Evolutionary conservation across 2,888 invertebrate genomes (phyloP), one percentile per base, ranked within the genome.

Genomic region (Heliconius aoede): DNA sequence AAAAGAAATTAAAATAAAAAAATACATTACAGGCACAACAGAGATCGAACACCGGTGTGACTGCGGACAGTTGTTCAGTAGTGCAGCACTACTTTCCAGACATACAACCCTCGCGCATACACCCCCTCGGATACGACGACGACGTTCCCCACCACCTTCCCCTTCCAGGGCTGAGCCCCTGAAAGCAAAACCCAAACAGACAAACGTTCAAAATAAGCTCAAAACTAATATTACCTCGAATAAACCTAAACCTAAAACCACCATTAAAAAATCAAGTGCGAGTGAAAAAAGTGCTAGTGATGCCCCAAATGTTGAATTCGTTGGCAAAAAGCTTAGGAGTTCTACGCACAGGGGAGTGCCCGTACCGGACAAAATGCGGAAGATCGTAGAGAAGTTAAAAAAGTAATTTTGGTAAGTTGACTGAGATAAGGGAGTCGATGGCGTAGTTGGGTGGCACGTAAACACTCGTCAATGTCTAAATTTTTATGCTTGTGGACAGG

Each of bases 91-190:
- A 28, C 82, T 95, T 78, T 82, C 90, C 77, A 89, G 94, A 74
- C 94, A 94, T 88, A 90, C 93, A 2, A 85, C 88, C 21, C 87
- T 94, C 0, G 95, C 92, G 79, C 95, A 94, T 88, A 94, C 94
- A 26, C 94, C 94, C 80, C 94, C 94, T 83, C 89, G 95, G 80
- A 88, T 92, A 83, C 90, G 94, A 61, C 90, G 91, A 62, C 88
- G 91, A 61, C 90, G 93, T 78, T 86, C 88, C 13, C 88, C 91
- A 4, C 88, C 89, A 72, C 90, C 94, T 24, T 94, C 94, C 80
- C 88, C 89, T 72, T 90, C 90, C 68, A 65, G 74, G 18, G 85
- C 83, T 80, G 82, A 81, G 81, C 80, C 5, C 80, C 78, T 15
- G 13, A 13, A 11, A 83, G n/a, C 84, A 85, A 76, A 83, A 84